A percentile compares a stretch with the other conserved stretches of the same genome.
phyloP scores from a whole-genome alignment of 2,113 vertebrate genomes.

The Siniperca knerii region DNA sequence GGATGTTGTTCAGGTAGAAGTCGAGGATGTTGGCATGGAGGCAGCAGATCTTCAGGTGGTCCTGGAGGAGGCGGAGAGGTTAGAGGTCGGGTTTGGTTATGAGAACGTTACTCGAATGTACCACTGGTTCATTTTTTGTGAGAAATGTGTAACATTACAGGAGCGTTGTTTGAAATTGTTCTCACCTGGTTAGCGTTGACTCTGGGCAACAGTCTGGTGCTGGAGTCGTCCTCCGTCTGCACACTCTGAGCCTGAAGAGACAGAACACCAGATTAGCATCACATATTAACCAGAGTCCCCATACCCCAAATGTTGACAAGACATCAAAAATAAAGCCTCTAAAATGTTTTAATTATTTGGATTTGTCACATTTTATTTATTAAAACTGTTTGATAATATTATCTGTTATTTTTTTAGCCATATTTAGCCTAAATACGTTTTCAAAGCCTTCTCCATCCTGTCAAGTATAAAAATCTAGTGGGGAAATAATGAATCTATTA shows the following conservation, averaged over 20 bases:
- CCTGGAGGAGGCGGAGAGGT: constrained; percentile 32
- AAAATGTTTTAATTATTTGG: background rate
- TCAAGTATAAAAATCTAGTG: no score
- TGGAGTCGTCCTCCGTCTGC: constrained; percentile 53
- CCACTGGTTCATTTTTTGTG: background rate
- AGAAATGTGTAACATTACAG: no score
- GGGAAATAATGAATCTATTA: no score
- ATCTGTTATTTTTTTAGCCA: no score
- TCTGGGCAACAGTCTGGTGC: constrained; percentile 39
- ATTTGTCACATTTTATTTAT: no score
- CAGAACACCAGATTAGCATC: background rate
- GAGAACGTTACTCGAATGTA: background rate
- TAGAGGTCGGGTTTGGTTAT: background rate
- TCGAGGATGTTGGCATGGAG: constrained; percentile 80
- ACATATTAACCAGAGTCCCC: background rate
- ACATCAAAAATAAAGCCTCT: background rate
- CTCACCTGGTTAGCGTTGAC: constrained; percentile 33
- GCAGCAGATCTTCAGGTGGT: constrained; percentile 73
- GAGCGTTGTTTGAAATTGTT: background rate
- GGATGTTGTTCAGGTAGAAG: constrained; percentile 75
- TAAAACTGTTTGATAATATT: no score
- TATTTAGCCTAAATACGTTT: no score
- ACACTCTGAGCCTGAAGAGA: constrained; percentile 53
- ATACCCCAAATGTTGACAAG: background rate
- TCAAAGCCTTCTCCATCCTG: no score